Evolutionary conservation across 2,113 vertebrate genomes (phyloP).

Genomic region (Platichthys flesus): DNA sequence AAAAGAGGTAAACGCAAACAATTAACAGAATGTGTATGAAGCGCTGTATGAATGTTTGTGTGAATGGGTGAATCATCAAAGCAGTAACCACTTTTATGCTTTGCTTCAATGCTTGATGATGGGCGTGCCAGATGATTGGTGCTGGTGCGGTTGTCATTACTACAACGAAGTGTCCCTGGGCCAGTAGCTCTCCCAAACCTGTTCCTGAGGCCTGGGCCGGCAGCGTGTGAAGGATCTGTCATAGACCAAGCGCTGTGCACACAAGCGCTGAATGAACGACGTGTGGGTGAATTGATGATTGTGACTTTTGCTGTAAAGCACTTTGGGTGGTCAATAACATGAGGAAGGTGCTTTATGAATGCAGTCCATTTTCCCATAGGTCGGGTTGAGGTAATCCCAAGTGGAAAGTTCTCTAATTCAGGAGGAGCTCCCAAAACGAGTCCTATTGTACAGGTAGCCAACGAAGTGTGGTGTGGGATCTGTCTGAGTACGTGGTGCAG

Average conservation of each 20-base stretch:
- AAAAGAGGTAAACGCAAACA: conserved; percentile 84
- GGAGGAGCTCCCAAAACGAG: background rate
- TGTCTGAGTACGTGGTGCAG: background rate
- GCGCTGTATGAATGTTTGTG: too few relatives aligned
- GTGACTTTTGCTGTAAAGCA: background rate
- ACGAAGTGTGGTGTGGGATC: background rate
- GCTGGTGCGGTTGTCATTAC: background rate
- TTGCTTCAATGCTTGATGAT: background rate
- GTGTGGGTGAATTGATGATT: background rate
- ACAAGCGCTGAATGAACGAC: background rate
- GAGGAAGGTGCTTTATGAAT: background rate
- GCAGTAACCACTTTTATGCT: background rate
- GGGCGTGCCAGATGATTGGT: background rate
- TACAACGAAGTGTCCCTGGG: background rate
- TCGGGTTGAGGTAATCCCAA: background rate
- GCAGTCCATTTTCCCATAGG: background rate
- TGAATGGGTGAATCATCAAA: background rate
- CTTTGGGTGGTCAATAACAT: background rate
- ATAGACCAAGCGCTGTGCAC: background rate
- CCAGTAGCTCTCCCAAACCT: background rate
- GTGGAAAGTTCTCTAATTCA: background rate
- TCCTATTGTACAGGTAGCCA: background rate
- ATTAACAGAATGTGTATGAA: background rate
- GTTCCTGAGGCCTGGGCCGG: background rate
- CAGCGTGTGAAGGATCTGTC: background rate